A percentile compares a stretch with the other conserved stretches of the same genome.
These are phyloP conservation scores for Drosophila percnosoma DNA, from an alignment of 2,888 invertebrate genomes.

Conservation along the genomic window DNA sequence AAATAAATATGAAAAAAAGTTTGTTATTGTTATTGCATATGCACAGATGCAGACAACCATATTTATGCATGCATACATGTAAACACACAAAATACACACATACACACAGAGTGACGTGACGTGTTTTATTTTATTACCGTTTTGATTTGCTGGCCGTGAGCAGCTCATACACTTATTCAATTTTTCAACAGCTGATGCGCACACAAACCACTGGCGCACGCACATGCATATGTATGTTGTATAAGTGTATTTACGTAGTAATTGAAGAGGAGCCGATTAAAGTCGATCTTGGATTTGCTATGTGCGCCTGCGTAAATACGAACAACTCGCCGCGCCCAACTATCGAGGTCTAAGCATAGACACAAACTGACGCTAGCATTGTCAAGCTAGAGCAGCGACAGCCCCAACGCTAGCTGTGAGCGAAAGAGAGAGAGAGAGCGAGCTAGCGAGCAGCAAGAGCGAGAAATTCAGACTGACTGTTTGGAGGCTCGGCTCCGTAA, in stretches of 20 bases:
- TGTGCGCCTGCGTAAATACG: constrained; percentile 15
- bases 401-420: constrained; percentile 25
- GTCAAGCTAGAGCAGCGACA: constrained; percentile 35
- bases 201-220: constrained; percentile 7
- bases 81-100: background rate
- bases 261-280: constrained; percentile 18
- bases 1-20: constrained; percentile 7
- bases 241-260: background rate
- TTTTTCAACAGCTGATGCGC: constrained; percentile 52
- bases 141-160: constrained; percentile 38
- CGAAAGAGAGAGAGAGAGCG: background rate
- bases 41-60: background rate
- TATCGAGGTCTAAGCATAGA: constrained; percentile 78
- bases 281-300: constrained; percentile 54
- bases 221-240: background rate
- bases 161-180: constrained; percentile 20
- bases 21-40: constrained; percentile 39
- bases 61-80: background rate
- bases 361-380: constrained; percentile 68
- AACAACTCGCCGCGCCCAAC: constrained; percentile 62
- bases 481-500: constrained; percentile 56
- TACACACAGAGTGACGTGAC: constrained; percentile 23
- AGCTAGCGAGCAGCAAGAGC: constrained; percentile 27
- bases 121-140: constrained; percentile 50
- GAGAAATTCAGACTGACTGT: constrained; percentile 24